These are phyloP conservation scores for Bovichtus diacanthus DNA, from an alignment of 2,797 vertebrate species.

Conservation along the genomic window DNA sequence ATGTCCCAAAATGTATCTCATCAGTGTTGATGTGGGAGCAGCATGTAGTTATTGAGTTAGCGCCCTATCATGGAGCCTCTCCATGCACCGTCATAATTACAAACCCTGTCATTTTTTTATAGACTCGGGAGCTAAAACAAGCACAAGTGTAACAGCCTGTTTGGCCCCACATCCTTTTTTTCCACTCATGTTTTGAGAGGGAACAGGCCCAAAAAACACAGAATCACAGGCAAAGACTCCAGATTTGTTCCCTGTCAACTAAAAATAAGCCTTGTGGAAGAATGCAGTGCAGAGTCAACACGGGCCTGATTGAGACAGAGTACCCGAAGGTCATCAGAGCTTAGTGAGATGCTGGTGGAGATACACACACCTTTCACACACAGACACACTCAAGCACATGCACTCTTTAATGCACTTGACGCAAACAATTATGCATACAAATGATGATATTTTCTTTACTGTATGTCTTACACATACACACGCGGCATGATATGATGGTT, in stretches of 20 bases:
- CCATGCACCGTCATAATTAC: slow-evolving; percentile 77
- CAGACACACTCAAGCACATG: slow-evolving; percentile 2
- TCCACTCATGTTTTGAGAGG: slow-evolving; percentile 79
- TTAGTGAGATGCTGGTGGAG: slow-evolving; percentile 32
- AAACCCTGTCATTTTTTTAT: slow-evolving; percentile 81
- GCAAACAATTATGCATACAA: slow-evolving; percentile 24
- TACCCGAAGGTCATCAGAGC: slow-evolving; percentile 61
- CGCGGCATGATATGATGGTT: slow-evolving; percentile 35
- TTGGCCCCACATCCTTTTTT: slow-evolving; percentile 77
- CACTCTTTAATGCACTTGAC: slow-evolving; percentile 25
- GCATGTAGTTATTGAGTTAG: slow-evolving; percentile 66
- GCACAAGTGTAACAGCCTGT: slow-evolving; percentile 78
- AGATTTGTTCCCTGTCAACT: slow-evolving; percentile 79
- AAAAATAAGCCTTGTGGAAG: slow-evolving; percentile 77
- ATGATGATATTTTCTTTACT: slow-evolving; percentile 31
- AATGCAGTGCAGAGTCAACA: slow-evolving; percentile 70
- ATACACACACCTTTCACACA: slow-evolving; percentile 49
- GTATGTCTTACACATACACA: slow-evolving; percentile 7
- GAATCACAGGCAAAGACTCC: slow-evolving; percentile 75
- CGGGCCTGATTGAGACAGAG: slow-evolving; percentile 66
- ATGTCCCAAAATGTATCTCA: slow-evolving; percentile 49
- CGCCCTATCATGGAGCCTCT: slow-evolving; percentile 71
- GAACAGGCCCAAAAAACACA: slow-evolving; percentile 83
- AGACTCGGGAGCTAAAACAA: slow-evolving; percentile 84
- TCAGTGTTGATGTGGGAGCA: slow-evolving; percentile 65